Evolutionary conservation across 1,140 invertebrate species (phyloP).

Genomic region (Cydia amplana): DNA sequence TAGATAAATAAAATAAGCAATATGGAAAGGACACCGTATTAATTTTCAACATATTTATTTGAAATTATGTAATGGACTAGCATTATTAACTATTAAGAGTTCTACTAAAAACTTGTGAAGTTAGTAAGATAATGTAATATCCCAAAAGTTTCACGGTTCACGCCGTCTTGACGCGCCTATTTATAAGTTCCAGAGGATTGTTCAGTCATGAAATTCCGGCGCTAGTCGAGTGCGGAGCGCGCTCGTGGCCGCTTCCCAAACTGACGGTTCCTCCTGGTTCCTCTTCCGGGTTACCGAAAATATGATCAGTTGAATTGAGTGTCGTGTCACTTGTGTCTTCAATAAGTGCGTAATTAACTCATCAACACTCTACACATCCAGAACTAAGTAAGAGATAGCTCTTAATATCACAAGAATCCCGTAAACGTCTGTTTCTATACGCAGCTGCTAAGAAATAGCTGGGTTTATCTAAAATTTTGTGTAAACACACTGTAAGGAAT

Average conservation of each 20-base stretch:
- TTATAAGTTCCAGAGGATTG: conserved; percentile 74
- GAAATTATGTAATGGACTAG: background rate
- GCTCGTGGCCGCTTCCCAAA: conserved; percentile 43
- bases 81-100: background rate
- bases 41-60: background rate
- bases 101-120: background rate
- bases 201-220: conserved; percentile 65
- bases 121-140: conserved; percentile 1
- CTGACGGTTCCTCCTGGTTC: conserved; percentile 42
- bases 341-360: conserved; percentile 56
- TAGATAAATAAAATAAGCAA: no score
- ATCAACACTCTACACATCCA: conserved; percentile 39
- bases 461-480: conserved; percentile 29
- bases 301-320: conserved; percentile 55
- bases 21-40: background rate
- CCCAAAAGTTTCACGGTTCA: conserved; percentile 54
- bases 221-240: conserved; percentile 64
- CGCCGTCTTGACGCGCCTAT: conserved; percentile 61
- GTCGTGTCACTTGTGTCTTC: conserved; percentile 47
- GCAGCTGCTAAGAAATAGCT: conserved; percentile 29
- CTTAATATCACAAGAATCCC: conserved; percentile 17
- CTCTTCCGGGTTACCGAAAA: conserved; percentile 33
- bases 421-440: conserved; percentile 21
- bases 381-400: conserved; percentile 43
- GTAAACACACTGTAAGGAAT: conserved; percentile 22